Conservation (phyloP, 1,140 invertebrate species). For the Thaumetopoea pityocampa region DNA sequence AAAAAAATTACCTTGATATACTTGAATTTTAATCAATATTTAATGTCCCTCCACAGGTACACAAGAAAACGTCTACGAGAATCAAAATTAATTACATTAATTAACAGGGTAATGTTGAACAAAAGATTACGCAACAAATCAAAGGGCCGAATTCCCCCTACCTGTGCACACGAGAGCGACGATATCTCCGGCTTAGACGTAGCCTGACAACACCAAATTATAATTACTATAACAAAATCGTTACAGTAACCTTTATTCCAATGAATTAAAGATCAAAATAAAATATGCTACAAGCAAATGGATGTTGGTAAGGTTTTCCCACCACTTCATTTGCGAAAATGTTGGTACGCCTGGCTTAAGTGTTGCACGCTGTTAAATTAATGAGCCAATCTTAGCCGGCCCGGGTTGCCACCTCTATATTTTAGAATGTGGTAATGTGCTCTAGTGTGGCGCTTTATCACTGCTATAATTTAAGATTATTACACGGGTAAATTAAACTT, state of each 20-base stretch:
- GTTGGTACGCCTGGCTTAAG: slow-evolving; percentile 66
- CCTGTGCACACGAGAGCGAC: slow-evolving; percentile 36
- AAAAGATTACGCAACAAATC: slow-evolving; percentile 50
- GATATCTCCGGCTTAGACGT: slow-evolving; percentile 39
- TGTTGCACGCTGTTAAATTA: slow-evolving; percentile 73
- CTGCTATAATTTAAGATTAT: slow-evolving; percentile 12
- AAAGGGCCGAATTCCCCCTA: slow-evolving; percentile 35
- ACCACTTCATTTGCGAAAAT: slow-evolving; percentile 69
- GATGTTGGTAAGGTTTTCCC: slow-evolving; percentile 30
- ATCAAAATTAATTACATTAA: slow-evolving; percentile 32
- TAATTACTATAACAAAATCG: slow-evolving; percentile 8
- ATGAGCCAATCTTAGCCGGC: slow-evolving; percentile 66
- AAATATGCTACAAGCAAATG: slow-evolving; percentile 6
- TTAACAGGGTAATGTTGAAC: slow-evolving; percentile 33
- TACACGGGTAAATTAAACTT: no score
- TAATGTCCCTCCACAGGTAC: no score
- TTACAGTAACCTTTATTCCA: slow-evolving; percentile 13
- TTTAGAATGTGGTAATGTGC: slow-evolving; percentile 71
- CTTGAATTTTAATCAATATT: no score
- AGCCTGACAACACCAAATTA: slow-evolving; percentile 17
- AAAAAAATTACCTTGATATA: no score
- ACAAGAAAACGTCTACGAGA: no score
- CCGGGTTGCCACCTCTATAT: slow-evolving; percentile 61
- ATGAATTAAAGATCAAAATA: slow-evolving; percentile 4
- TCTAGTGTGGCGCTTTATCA: slow-evolving; percentile 24